Evolutionary conservation across 2,888 invertebrate species (phyloP).

Genomic region (Aporophyla nigra): DNA sequence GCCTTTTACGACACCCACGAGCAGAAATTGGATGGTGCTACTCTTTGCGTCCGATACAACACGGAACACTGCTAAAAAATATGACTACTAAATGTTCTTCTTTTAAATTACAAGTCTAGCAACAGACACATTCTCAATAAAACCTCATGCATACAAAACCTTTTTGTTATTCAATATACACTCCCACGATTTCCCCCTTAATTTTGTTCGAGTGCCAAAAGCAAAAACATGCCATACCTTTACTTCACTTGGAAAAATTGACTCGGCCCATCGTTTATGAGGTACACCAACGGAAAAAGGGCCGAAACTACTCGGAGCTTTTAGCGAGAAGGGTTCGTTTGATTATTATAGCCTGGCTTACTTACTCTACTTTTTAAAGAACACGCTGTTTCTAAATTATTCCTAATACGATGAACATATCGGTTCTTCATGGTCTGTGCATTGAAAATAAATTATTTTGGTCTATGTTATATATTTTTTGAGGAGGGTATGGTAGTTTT

Average conservation of each 20-base stretch:
- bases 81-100: no score
- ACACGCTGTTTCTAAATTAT: conserved; percentile 55
- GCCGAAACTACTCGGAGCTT: conserved; percentile 77
- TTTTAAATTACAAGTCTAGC: neutral
- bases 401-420: conserved; percentile 46
- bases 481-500: neutral
- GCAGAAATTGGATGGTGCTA: no score
- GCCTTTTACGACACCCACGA: no score
- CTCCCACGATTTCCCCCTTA: conserved; percentile 52
- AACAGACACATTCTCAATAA: conserved; percentile 9
- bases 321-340: conserved; percentile 75
- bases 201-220: conserved; percentile 60
- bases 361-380: conserved; percentile 72
- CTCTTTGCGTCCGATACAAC: no score
- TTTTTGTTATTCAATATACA: conserved; percentile 65
- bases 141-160: conserved; percentile 34
- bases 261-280: conserved; percentile 76
- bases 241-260: conserved; percentile 73
- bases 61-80: no score
- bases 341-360: conserved; percentile 74
- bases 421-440: neutral
- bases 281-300: conserved; percentile 70
- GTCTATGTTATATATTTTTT: neutral
- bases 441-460: conserved; percentile 28
- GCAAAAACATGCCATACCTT: conserved; percentile 56